Evolutionary conservation across 2,797 vertebrate species (phyloP), one percentile per base, ranked within the genome.

Genomic region (Malacoctenus gilli): DNA sequence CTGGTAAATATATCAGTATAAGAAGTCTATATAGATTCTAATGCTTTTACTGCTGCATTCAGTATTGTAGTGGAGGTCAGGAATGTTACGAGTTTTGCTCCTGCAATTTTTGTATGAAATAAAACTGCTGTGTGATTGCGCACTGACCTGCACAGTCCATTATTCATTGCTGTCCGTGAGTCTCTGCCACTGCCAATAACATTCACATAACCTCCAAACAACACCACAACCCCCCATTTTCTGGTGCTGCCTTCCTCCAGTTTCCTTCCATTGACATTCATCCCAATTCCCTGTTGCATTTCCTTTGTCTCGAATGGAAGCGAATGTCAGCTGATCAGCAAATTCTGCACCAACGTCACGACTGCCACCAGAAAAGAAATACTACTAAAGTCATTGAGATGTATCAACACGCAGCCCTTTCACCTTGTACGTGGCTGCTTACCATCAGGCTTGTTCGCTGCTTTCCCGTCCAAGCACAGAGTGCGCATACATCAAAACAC

Each of bases 401-500:
- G 44, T 70, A 77, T 84, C 23, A 71, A 59, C 51, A 37, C 19
- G 42, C 68, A 63, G 60, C 41, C 56, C 41, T 46, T 74, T 64
- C 40, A 66, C 68, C 77, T 56, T 49, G 52, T 73, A 68, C 44
- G 44, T 42, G 59, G 47, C 66, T 56, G 69, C 63, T 52, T 31
- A 20, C 44, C 32, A 70, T 66, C 60, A 63, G 65, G 66, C 54
- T 81, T 52, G 54, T 68, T 73, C 72, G 65, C 44, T 15, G 57
- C 68, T 68, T 67, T 66, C 50, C 39, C 65, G 37, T 72, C 55
- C 56, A 30, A 19, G 30, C 36, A 72, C 36, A 65, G 23, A 38
- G 5, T 31, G 30, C 59, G 15, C 37, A 37, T 20, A 54, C 22
- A 44, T 28, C 44, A 30, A 63, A 28, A 58, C 14, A 55, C 4